These are phyloP conservation scores for Colaptes auratus DNA, from an alignment of 2,113 vertebrate genomes.

Conservation along the genomic window DNA sequence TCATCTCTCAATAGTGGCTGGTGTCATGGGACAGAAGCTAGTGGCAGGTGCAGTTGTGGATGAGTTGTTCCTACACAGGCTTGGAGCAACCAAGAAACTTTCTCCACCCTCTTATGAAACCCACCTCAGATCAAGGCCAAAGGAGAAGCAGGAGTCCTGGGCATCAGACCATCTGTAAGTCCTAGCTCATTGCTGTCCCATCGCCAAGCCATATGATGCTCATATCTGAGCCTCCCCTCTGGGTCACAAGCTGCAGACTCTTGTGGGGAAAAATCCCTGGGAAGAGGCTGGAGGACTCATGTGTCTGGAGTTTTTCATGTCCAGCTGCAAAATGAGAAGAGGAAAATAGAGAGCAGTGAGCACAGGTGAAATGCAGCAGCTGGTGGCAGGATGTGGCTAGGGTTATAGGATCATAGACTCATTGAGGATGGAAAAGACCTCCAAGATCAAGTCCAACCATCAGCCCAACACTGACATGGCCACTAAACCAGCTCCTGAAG, in stretches of 20 bases:
- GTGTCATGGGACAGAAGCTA: accelerated
- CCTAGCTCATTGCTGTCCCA: accelerated
- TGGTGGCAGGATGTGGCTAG: accelerated
- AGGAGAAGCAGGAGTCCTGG: background rate
- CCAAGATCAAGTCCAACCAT: too few relatives aligned
- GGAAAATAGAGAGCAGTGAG: accelerated
- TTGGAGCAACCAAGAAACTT: background rate
- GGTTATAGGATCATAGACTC: background rate
- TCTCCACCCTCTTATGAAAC: accelerated
- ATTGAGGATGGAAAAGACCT: background rate
- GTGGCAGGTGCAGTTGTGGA: accelerated
- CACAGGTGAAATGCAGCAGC: accelerated
- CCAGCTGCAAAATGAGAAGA: background rate
- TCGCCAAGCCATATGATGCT: accelerated
- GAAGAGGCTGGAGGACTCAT: background rate
- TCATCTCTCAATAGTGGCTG: background rate
- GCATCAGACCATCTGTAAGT: background rate
- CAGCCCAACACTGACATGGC: too few relatives aligned
- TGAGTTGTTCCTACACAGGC: background rate
- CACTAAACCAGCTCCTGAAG: too few relatives aligned
- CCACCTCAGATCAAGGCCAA: accelerated
- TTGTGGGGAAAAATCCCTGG: accelerated
- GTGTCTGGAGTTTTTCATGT: background rate
- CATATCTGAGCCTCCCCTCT: background rate
- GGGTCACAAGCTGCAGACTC: accelerated